Evolutionary conservation across 64 coral and sea anemone genomes (phyloP), one percentile per base, ranked within the genome.

Genomic region (Porites lutea): DNA sequence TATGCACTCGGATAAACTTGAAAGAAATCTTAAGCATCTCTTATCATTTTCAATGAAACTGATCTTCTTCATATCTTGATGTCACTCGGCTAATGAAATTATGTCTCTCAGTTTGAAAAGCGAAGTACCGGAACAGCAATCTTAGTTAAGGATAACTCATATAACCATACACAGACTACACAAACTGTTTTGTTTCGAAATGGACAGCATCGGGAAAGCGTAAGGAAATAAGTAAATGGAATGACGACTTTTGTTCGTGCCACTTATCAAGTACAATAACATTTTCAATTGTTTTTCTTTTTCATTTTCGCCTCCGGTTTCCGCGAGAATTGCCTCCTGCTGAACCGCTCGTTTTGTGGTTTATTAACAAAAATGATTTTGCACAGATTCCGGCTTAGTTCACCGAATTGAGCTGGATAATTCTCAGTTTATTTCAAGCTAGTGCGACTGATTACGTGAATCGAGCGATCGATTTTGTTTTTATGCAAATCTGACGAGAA

Each of bases 361-460:
- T 84, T 68, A 68, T 47, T 68, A 84, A 50, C 45, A 15, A 61
- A 82, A 48, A 65, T 48, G 77, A 48, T 80, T 61, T 80, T 80
- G 5, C 3, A 61, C 11, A 65, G 13, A 15, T 37, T 37, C 14
- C 49, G 45, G 48, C 19, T 82, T n/a, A 48, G 12, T 82, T 45
- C 59, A 63, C 45, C 43, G 15, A 13, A 63, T 82, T n/a, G 65
- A 27, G 43, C 6, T 19, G 58, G 59, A 65, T 65, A 44, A 82
- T 64, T 65, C 50, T 52, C 59, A 23, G 43, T 65, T 57, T 65
- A 65, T 82, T 82, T 82, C 54, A 57, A 57, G 43, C 43, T 20
- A 47, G 58, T 18, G 43, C 60, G 20, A 79, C 78, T 15, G 22
- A 80, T 80, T 37, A 60, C 10, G 21, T 44, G 52, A 44, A 80